Base-by-base conservation (phyloP, 1,140 invertebrate genomes). In the Panulirus ornatus region DNA sequence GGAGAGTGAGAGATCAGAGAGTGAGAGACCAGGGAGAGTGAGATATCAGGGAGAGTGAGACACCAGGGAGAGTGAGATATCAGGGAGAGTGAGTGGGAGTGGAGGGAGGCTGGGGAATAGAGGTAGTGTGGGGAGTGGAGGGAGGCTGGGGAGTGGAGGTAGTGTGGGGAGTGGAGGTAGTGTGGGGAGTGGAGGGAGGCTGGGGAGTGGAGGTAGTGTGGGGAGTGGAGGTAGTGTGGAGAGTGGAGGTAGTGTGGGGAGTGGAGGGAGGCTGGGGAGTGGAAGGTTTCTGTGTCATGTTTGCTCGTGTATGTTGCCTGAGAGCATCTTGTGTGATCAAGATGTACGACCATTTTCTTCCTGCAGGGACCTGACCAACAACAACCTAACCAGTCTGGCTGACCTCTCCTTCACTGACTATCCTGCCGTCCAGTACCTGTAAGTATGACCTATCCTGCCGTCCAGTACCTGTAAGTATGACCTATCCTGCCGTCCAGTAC, bases 361-460 rank as follows among this genome's bases (percentile, higher is more conserved):
- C 22, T n/a, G 14, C 58, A 63, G 51, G 38, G 58, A 66, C 51
- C 34, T 83, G 1, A 83, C 30, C 34, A 83, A 27, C 19, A 83
- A 63, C 51, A 63, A 58, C 38, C 6, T 63, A 9, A 83, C 36
- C 16, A 51, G 22, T 40, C 51, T 63, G 3, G 22, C 54, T 66
- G 54, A 66, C 34, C 38, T 83, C 22, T 34, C 34, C 51, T 83
- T 66, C 51, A 40, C 16, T 2, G 34, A 63, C 34, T 83, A 66
- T 34, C 38, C 51, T 19, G n/a, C 34, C 1, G n/a, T 79, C 22
- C 38, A 30, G 2, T 51, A 47, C 19, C 42, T 79, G 76, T 79
- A 47, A 79, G 76, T 79, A 79, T 6, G 44, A 47, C 44, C 44
- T 47, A 47, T 47, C 5, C 5, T 47, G 14, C 44, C 14, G 44